These are phyloP conservation scores for Rhynchomys soricoides DNA, from an alignment of 2,113 vertebrate species.

Conservation along the genomic window DNA sequence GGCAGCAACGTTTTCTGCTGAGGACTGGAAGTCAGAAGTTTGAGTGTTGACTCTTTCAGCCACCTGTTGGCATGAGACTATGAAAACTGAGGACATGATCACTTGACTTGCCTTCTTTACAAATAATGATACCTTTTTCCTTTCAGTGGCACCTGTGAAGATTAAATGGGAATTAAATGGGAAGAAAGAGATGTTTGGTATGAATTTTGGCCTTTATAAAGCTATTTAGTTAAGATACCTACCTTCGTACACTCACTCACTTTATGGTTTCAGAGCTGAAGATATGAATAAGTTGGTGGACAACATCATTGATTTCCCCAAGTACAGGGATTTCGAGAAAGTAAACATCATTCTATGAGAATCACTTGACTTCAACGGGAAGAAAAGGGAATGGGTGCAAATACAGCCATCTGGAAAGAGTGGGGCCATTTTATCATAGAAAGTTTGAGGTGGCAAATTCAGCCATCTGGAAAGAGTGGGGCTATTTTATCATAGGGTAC, in stretches of 20 bases:
- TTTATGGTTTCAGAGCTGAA: not conserved
- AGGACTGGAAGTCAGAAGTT: not conserved
- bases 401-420: not conserved
- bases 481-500: not conserved
- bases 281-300: not conserved
- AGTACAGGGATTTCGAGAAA: not conserved
- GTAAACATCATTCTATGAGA: not conserved
- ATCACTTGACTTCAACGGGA: not conserved
- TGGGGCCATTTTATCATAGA: not conserved
- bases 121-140: not conserved
- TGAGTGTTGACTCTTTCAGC: not conserved
- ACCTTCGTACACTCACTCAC: not conserved
- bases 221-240: not conserved
- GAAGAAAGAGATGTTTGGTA: not conserved
- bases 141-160: not conserved
- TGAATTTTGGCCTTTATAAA: not conserved
- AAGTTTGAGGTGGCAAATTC: not conserved
- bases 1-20: not conserved
- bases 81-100: not conserved
- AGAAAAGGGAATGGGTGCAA: not conserved
- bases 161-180: conserved; percentile 24
- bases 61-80: not conserved
- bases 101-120: not conserved
- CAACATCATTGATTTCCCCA: not conserved
- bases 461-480: not conserved